Evolutionary conservation across 2,113 vertebrate species (phyloP), one percentile per base, ranked within the genome.

Genomic region (Dicrurus megarhynchus): DNA sequence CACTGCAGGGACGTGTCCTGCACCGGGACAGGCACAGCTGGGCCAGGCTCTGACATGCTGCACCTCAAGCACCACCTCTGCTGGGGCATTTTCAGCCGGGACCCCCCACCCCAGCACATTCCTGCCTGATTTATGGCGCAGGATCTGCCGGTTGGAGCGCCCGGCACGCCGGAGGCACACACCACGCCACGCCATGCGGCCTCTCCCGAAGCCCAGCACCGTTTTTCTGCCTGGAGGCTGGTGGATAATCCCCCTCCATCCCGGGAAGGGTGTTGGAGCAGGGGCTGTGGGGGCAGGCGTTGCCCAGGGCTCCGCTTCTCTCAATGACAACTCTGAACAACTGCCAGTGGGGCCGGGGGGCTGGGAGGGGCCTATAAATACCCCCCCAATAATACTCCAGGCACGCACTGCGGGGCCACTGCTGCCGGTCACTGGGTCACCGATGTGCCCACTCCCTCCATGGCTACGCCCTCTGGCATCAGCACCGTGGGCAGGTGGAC

Each of bases 101-200:
- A 74, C 75, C 93, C 84, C 81, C 8, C 91, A 81, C 47, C 81
- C 52, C 56, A 2, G 78, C 93, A 57, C 95, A 96, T 96, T 96
- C 95, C 95, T 96, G 87, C 49, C 65, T 95, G 93, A 96, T 96
- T 96, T 91, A 97, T 65, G 85, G 93, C 14, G 2, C 75, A 52
- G 84, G 86, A 90, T 37, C 11, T 41, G 94, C 82, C 2, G 42
- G 86, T 26, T 56, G 7, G 47, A 63, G 93, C 39, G 7, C 52
- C 61, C 52, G 10, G 83, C 78, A 87, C 3, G 67, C 80, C 16
- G 14, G 21, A 85, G 59, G 60, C 59, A 41, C 78, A 37, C 63
- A 52, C 59, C 73, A 44, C 12, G 0, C 65, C 85, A 64, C 11
- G 0, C 68, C 44, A 4, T 0, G 9, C 4, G 1, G 61, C 61